These are phyloP conservation scores for Lepidonotus clava DNA, from an alignment of 2,888 invertebrate species.

Conservation along the genomic window DNA sequence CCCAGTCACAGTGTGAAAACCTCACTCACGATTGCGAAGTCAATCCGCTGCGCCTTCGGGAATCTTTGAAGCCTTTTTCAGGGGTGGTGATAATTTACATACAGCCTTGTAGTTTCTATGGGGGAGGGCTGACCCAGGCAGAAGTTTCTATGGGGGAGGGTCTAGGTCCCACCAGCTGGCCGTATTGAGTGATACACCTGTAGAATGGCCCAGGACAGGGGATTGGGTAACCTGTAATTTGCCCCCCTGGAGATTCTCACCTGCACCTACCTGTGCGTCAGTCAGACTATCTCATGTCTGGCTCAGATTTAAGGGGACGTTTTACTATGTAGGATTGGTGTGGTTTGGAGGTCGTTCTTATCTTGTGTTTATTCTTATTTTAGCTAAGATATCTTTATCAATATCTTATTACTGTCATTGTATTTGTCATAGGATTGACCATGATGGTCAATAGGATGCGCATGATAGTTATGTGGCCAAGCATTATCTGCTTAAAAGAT, in stretches of 20 bases:
- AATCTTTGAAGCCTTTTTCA: background rate
- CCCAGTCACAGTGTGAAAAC: no score
- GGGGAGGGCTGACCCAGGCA: background rate
- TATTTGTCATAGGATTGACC: no score
- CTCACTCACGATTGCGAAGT: no score
- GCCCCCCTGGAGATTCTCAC: slow-evolving; percentile 16
- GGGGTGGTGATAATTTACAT: background rate
- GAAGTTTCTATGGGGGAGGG: background rate
- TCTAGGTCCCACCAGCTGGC: background rate
- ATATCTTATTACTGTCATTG: no score
- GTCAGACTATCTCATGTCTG: background rate
- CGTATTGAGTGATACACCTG: background rate
- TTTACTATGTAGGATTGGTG: no score
- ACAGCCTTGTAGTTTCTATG: background rate
- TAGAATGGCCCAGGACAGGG: background rate
- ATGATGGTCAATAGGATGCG: no score
- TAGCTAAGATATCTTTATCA: no score
- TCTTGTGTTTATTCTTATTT: no score
- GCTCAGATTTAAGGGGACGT: background rate
- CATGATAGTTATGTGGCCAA: no score
- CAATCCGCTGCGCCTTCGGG: background rate
- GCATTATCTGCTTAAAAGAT: no score
- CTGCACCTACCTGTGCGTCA: background rate
- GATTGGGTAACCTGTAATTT: slow-evolving; percentile 26
- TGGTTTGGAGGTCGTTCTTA: no score